Conservation (phyloP, 2,888 invertebrate genomes). For the Anorthoa munda region DNA sequence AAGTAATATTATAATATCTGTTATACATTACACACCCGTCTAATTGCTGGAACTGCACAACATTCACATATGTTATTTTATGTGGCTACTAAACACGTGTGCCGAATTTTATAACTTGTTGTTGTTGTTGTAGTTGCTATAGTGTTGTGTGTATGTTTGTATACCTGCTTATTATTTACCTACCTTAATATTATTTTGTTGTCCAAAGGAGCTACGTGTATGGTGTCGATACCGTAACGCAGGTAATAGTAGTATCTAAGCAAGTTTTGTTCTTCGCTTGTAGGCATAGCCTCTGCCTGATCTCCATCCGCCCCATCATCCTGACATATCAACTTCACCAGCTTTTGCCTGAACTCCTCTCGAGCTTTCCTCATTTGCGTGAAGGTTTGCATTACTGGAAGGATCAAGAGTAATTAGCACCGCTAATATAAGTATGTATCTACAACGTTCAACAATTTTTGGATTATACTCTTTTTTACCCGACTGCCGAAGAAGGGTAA, state of each 20-base stretch:
- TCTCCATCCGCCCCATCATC: slow-evolving; percentile 81
- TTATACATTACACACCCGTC: too few relatives aligned
- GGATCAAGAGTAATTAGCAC: not conserved
- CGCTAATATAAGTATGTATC: too few relatives aligned
- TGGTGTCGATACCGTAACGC: slow-evolving; percentile 97
- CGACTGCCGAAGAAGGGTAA: too few relatives aligned
- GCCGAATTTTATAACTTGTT: too few relatives aligned
- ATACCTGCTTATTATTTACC: slow-evolving; percentile 17
- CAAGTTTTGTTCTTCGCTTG: slow-evolving; percentile 92
- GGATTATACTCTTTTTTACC: too few relatives aligned
- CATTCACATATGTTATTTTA: too few relatives aligned
- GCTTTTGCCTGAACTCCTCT: slow-evolving; percentile 95
- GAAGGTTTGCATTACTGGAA: slow-evolving; percentile 92
- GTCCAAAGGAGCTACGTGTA: slow-evolving; percentile 96
- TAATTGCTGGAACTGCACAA: too few relatives aligned
- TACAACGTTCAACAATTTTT: not conserved
- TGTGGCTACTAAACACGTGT: too few relatives aligned
- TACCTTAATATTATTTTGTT: slow-evolving; percentile 93
- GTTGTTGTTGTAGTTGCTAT: too few relatives aligned
- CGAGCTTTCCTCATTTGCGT: slow-evolving; percentile 93
- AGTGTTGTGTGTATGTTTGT: too few relatives aligned
- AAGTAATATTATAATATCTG: too few relatives aligned
- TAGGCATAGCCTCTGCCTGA: slow-evolving; percentile 87
- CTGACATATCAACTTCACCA: slow-evolving; percentile 94
- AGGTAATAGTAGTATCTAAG: slow-evolving; percentile 97